Conservation (phyloP, 2,113 vertebrate genomes). For the Neodon shergylaensis region DNA sequence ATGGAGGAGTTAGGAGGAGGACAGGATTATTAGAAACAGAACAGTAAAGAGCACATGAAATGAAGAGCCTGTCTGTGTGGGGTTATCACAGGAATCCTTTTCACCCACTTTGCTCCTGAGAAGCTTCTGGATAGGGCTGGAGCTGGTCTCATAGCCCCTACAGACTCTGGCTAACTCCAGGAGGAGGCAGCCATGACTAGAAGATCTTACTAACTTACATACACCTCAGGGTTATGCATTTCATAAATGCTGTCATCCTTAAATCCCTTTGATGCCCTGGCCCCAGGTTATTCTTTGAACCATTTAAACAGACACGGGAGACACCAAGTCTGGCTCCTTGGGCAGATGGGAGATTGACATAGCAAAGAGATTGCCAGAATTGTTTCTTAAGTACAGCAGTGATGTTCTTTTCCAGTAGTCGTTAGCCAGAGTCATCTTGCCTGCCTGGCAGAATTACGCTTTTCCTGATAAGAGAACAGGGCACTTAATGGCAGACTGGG, state of each 20-base stretch:
- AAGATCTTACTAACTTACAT: neutral
- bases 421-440: neutral
- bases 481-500: neutral
- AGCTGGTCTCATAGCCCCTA: too few species aligned
- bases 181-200: neutral
- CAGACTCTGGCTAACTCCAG: neutral
- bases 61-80: too few species aligned
- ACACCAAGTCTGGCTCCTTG: neutral
- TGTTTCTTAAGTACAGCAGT: neutral
- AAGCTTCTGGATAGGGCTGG: too few species aligned
- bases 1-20: too few species aligned
- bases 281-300: neutral
- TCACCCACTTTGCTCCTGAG: too few species aligned
- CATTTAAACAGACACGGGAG: neutral
- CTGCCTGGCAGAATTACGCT: neutral
- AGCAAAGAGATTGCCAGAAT: neutral
- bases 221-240: neutral
- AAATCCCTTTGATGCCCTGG: neutral
- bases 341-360: neutral
- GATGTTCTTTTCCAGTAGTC: neutral
- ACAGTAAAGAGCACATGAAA: too few species aligned
- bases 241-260: neutral
- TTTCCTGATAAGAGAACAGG: neutral
- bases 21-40: too few species aligned
- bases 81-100: too few species aligned